Base-by-base conservation (phyloP, 2,888 invertebrate genomes). In the Meandrusa payeni region DNA sequence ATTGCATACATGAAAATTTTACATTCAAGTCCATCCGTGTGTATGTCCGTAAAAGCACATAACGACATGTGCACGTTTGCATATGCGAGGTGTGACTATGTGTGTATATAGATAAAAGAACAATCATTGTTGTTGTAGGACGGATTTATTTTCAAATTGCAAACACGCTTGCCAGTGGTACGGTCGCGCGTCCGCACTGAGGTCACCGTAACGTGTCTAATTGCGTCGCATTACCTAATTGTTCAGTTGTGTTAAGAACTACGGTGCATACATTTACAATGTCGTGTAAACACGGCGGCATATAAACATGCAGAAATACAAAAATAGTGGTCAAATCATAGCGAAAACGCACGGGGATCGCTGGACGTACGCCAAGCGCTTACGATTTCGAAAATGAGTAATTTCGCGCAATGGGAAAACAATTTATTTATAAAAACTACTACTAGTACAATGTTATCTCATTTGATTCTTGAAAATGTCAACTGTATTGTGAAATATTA, bases 251-350 rank as follows among this genome's bases (percentile, higher is more conserved):
- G 13, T 22, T n/a, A 11, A 28, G n/a, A 39, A 28, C 31, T 32
- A 15, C 5, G 7, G 17, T 10, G 17, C 3, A 13, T 31, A 13
- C 10, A 38, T 32, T 39, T 32, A 44, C 44, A 44, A 19, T 33
- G 38, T 28, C 22, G 27, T 27, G 40, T 40, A 40, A 45, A 45
- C 69, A 71, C 64, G 64, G 70, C 64, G 66, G 65, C 61, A 69
- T 68, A 69, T 67, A 64, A 71, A 48, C 70, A 72, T 75, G 70
- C 64, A 67, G 62, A 61, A 61, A 61, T 57, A 59, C 71, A 72
- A 66, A 73, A 78, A 79, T 76, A 76, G 73, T 57, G 60, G 60
- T 65, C 64, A 62, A 72, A 74, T 73, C 67, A 69, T 68, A 70
- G 69, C 65, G 64, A 70, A 73, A 70, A 55, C 49, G 45, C 49